Conservation (phyloP, 2,888 invertebrate genomes). For the Alitta virens region DNA sequence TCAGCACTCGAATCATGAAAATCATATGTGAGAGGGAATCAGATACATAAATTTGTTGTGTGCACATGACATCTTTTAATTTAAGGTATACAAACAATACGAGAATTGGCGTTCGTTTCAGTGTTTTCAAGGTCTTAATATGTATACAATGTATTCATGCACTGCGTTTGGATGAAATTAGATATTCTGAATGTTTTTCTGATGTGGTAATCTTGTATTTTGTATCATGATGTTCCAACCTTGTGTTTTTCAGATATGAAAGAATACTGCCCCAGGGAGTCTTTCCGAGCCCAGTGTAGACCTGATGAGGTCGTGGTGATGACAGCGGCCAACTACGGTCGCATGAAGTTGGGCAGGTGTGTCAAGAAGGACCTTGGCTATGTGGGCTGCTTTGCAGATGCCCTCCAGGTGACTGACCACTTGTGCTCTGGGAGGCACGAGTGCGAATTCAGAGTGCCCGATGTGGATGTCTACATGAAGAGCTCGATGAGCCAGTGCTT, state of each 20-base stretch:
- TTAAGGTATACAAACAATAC: no score
- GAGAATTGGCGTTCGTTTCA: no score
- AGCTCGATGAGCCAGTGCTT: conserved; percentile 1
- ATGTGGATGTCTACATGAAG: conserved; percentile 8
- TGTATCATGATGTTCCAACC: no score
- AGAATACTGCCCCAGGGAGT: conserved; percentile 12
- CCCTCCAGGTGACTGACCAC: conserved; percentile 14
- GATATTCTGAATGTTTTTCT: no score
- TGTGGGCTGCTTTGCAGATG: conserved; percentile 8
- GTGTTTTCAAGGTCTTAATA: no score
- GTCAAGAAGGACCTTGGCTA: conserved; percentile 18
- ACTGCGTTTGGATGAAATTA: no score
- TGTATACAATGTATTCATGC: no score
- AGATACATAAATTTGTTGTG: no score
- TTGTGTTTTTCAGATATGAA: not conserved
- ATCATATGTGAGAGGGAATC: no score
- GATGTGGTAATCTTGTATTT: no score
- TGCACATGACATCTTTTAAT: no score
- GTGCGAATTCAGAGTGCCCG: conserved; percentile 14
- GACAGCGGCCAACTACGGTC: conserved; percentile 10
- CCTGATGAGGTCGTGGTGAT: conserved; percentile 9
- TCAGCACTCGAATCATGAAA: no score
- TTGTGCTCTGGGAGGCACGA: conserved; percentile 12
- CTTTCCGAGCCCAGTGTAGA: conserved; percentile 5
- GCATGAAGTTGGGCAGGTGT: conserved; percentile 10